Conservation (phyloP, 1,140 invertebrate species). For the Drosophila bipectinata region DNA sequence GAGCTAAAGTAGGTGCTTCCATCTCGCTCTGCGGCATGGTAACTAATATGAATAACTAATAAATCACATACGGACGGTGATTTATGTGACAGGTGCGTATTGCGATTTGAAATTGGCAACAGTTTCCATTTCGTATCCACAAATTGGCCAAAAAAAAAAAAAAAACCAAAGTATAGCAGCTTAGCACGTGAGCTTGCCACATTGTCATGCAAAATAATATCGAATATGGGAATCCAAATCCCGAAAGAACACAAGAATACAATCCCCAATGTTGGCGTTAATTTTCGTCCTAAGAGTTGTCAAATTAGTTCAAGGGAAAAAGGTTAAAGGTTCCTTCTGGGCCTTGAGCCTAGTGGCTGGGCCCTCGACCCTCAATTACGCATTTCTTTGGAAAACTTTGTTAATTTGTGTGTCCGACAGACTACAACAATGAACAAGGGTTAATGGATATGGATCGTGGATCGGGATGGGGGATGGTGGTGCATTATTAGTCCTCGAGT, state of each 20-base stretch:
- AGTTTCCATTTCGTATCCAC: conserved; percentile 68
- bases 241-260: conserved; percentile 2
- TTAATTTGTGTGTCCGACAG: conserved; percentile 66
- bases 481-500: conserved; percentile 45
- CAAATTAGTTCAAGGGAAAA: conserved; percentile 42
- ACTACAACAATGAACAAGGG: conserved; percentile 58
- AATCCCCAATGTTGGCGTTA: conserved; percentile 30
- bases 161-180: conserved; percentile 11
- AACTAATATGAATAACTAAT: conserved; percentile 82
- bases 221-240: neutral
- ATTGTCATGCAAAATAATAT: conserved; percentile 54
- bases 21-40: conserved; percentile 30
- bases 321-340: conserved; percentile 7
- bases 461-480: neutral
- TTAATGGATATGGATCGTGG: conserved; percentile 31
- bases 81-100: conserved; percentile 82
- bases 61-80: conserved; percentile 77
- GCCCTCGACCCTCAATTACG: conserved; percentile 57
- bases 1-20: conserved; percentile 47
- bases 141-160: conserved; percentile 60
- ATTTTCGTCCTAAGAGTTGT: conserved; percentile 53
- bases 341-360: no score
- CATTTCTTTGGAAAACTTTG: conserved; percentile 74
- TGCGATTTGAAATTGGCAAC: conserved; percentile 81
- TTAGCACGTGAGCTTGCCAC: conserved; percentile 19